Base-by-base conservation (phyloP, 1,140 invertebrate species). In the Orchesella cincta region DNA sequence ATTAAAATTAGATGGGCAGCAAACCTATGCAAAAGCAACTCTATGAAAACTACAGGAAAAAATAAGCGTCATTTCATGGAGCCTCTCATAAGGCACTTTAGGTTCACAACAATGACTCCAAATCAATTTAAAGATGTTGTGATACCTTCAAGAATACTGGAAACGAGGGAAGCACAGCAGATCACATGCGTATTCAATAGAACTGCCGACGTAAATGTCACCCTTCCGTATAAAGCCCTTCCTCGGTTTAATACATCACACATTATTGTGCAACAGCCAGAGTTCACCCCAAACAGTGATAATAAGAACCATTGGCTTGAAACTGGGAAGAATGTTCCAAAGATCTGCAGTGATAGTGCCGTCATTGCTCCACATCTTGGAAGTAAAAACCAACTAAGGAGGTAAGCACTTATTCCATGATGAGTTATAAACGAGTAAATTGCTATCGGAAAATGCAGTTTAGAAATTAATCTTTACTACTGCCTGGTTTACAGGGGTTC, bases 21-120 rank as follows among this genome's bases (percentile, higher is more conserved):
- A 26, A 70, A 18, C 28, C 76, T 76, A 62, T 78, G 79, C 39
- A 78, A 75, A 57, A 29, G 33, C 1, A 35, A 62, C 16, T 74
- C 52, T 2, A 36, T 78, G 71, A 78, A 78, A 52, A 70, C 75
- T 23, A 80, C 76, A 3, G 79, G 74, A 36, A 74, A 67, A 51
- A 80, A 80, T 57, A 80, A 78, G 35, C 74, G 79, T 29, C 51
- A 74, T 36, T 52, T 78, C 35, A 77, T 80, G 1, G 79, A 80
- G 20, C 71, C 77, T 18, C 46, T 80, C 16, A 29, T 80, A 18
- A 76, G 51, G 29, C 74, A 76, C 74, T 78, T 80, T 75, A 74
- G 79, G 18, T 80, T 80, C 34, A 34, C 52, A 3, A 76, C 71
- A 12, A 80, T 80, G 70, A 46, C 20, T 62, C 36, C 29, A 14